Conservation (phyloP, 2,797 vertebrate genomes). For the Echiichthys vipera region DNA sequence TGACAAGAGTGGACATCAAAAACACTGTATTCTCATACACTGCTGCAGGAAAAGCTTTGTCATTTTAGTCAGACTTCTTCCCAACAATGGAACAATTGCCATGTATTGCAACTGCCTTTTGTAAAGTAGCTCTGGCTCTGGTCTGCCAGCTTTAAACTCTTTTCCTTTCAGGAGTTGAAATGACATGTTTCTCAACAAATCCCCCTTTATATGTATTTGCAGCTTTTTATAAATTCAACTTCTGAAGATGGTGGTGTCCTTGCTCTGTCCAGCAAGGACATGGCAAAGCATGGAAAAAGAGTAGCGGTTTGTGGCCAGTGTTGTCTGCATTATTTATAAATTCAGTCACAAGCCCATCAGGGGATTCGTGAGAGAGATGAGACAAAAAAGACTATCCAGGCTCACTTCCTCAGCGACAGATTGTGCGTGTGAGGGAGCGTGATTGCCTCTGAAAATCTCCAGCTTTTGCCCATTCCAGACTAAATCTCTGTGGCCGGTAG, state of each 20-base stretch:
- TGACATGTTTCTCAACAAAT: conserved; percentile 3
- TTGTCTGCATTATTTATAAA: conserved; percentile 70
- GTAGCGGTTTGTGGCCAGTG: conserved; percentile 15
- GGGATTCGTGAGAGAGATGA: conserved; percentile 57
- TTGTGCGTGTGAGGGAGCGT: conserved; percentile 24
- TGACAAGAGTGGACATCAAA: conserved; percentile 5
- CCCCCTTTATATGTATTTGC: background rate
- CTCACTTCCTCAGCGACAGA: conserved; percentile 51
- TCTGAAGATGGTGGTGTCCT: background rate
- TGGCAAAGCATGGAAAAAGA: conserved; percentile 12
- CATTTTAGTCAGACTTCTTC: background rate
- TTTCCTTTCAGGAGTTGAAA: background rate
- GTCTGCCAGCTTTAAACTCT: background rate
- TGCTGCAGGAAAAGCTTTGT: conserved; percentile 21
- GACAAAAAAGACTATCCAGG: conserved; percentile 60
- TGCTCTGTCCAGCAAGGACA: conserved; percentile 28
- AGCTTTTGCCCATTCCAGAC: conserved; percentile 56
- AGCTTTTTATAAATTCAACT: conserved; percentile 9
- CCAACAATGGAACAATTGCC: background rate
- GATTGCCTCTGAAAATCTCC: conserved; percentile 51
- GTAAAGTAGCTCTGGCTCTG: background rate
- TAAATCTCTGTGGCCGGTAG: conserved; percentile 62
- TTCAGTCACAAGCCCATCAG: conserved; percentile 47
- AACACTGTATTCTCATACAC: background rate
- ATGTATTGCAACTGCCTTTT: conserved; percentile 7